These are phyloP conservation scores for Pholis gunnellus DNA, from an alignment of 2,113 vertebrate species.

Conservation along the genomic window DNA sequence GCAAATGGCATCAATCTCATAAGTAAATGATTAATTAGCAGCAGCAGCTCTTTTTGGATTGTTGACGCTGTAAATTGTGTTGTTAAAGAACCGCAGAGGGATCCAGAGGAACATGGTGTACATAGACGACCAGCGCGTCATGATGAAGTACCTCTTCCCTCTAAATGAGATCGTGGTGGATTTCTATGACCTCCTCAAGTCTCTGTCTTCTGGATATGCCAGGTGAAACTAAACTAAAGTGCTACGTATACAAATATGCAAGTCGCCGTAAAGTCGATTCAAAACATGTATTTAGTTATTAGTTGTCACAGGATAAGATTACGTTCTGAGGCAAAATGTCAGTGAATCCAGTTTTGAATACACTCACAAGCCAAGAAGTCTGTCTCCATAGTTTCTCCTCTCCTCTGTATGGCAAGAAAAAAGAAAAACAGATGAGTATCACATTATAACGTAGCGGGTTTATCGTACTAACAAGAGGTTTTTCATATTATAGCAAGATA, in stretches of 20 bases:
- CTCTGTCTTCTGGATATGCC: slow-evolving; percentile 95
- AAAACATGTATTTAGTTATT: neutral
- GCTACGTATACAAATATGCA: neutral
- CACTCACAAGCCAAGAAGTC: neutral
- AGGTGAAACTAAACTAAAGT: slow-evolving; percentile 84
- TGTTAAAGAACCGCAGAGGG: slow-evolving; percentile 87
- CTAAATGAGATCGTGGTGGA: slow-evolving; percentile 97
- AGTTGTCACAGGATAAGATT: neutral
- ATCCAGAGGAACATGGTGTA: slow-evolving; percentile 93
- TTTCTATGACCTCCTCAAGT: slow-evolving; percentile 97
- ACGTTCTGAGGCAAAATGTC: neutral
- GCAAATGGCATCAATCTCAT: neutral
- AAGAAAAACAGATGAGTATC: neutral
- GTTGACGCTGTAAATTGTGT: slow-evolving; percentile 1
- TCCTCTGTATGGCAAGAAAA: neutral
- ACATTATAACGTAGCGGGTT: neutral
- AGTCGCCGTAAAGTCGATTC: neutral
- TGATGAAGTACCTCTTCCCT: slow-evolving; percentile 95
- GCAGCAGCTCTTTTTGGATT: neutral
- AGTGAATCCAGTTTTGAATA: neutral
- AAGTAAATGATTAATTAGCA: neutral
- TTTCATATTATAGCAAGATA: too few species aligned
- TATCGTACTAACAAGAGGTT: too few species aligned
- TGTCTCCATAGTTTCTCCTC: neutral
- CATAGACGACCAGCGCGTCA: slow-evolving; percentile 93